Evolutionary conservation across 2,888 invertebrate species (phyloP).

Genomic region (Poecilobothrus nobilitatus): DNA sequence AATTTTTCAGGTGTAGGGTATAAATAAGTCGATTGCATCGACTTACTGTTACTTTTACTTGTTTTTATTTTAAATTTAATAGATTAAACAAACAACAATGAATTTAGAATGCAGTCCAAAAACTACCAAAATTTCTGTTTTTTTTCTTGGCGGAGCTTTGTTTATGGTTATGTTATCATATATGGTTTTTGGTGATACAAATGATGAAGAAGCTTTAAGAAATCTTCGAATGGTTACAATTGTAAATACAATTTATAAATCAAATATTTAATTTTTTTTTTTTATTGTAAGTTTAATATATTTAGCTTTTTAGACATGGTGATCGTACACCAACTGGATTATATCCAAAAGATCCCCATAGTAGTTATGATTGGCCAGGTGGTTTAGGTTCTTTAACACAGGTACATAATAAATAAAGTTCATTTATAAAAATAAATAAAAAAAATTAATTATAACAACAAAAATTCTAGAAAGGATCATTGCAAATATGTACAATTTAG

Average conservation of each 20-base stretch:
- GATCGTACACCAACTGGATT: conserved; percentile 55
- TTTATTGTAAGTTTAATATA: not conserved
- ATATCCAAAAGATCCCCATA: conserved; percentile 74
- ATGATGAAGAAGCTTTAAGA: conserved; percentile 37
- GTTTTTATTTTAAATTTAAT: too few species aligned
- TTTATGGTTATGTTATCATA: conserved; percentile 40
- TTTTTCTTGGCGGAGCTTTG: conserved; percentile 36
- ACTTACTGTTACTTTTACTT: too few species aligned
- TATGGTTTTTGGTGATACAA: conserved; percentile 40
- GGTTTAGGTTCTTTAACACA: conserved; percentile 70
- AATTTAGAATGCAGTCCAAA: conserved; percentile 32
- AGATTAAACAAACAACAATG: too few species aligned
- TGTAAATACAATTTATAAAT: conserved; percentile 30
- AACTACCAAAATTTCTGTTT: conserved; percentile 39
- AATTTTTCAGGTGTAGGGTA: too few species aligned
- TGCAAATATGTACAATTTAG: conserved; percentile 66
- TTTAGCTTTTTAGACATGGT: conserved; percentile 41
- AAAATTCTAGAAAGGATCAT: conserved; percentile 60
- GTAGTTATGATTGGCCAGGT: conserved; percentile 67
- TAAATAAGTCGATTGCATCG: too few species aligned
- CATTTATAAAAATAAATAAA: not conserved
- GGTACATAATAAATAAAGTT: conserved; percentile 26
- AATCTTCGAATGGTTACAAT: conserved; percentile 41
- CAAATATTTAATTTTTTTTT: not conserved
- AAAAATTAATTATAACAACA: conserved; percentile 16